Base-by-base conservation (phyloP, 2,113 vertebrate genomes). In the Lethenteron camtschaticum region DNA sequence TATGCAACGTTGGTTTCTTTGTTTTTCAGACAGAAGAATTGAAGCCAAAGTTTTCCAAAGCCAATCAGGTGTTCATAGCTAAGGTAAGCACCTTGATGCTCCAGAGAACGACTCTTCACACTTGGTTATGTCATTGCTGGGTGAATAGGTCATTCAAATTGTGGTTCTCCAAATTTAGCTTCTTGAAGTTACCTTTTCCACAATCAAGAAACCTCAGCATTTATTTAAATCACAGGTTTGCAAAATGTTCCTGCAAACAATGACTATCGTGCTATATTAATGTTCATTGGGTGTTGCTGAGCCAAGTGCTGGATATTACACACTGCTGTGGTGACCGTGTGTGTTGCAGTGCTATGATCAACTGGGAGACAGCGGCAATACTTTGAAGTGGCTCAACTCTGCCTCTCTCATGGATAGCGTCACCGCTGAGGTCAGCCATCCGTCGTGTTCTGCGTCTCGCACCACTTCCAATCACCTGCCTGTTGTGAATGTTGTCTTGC, bases 21-120 rank as follows among this genome's bases (percentile, higher is more conserved):
- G n/a, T 24, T 9, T 66, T n/a, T n/a, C 63, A 66, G 63, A 66
- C 63, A 66, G 63, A 66, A 24, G 63, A 66, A 16, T 24, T 66
- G 63, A 24, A 66, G 11, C 63, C 63, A 16, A 24, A 24, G 9
- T 66, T 66, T 66, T 66, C 63, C 63, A 66, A 66, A 24, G n/a
- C n/a, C n/a, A 66, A 66, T 24, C 63, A 66, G 9, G 8, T 66
- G n/a, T 66, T 66, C 63, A n/a, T 66, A 24, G 63, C 63, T 3
- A 66, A 66, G 63, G 63, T 66, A 66, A 66, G n/a, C 24, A 41
- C 41, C 41, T 41, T 41, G 41, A 41, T 41, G 41, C 41, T 41
- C 41, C 41, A 41, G 5, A 41, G 5, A 41, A 41, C 41, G 41
- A 41, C 5, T 41, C 41, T 41, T 41, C 41, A 41, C 41, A 41